phyloP scores from a whole-genome alignment of 1,140 invertebrate genomes.

The Euura saliciscinereae region DNA sequence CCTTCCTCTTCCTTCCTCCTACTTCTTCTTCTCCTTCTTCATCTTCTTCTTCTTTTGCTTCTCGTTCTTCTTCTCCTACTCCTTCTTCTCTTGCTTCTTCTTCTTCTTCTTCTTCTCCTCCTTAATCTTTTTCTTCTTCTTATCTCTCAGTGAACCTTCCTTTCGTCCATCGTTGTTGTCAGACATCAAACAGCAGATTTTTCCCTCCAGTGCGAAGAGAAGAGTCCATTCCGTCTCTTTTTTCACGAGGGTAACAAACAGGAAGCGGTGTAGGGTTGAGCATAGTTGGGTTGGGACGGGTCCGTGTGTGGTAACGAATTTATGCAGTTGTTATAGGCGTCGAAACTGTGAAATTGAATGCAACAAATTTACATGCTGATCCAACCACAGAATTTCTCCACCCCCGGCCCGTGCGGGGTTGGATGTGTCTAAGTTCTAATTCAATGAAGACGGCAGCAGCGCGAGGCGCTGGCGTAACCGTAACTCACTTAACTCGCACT shows the following conservation, averaged over 20 bases:
- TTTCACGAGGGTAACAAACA: no score
- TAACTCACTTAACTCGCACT: conserved; percentile 10
- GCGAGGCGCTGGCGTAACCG: conserved; percentile 10
- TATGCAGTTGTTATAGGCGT: background rate
- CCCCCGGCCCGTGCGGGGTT: background rate
- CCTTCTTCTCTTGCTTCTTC: no score
- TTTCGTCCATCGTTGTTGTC: background rate
- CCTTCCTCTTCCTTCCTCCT: no score
- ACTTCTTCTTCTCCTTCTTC: no score
- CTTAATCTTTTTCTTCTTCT: background rate
- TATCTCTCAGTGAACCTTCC: no score
- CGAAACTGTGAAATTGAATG: conserved; percentile 13
- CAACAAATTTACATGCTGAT: conserved; percentile 9
- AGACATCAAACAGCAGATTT: no score
- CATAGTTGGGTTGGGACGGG: no score
- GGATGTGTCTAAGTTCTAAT: conserved; percentile 11
- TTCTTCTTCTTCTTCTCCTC: background rate
- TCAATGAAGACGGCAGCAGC: conserved; percentile 11
- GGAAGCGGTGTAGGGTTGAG: no score
- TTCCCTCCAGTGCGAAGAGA: no score
- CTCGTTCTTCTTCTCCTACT: no score
- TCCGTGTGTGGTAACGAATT: background rate
- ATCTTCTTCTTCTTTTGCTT: no score
- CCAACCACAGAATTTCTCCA: background rate
- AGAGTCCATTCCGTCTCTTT: no score